Percentiles rank a stretch among this genome's conserved stretches.
These are phyloP conservation scores for Lycopodina hypogea DNA, from an alignment of 37 sponge, comb jelly and placozoan species.

Conservation along the genomic window DNA sequence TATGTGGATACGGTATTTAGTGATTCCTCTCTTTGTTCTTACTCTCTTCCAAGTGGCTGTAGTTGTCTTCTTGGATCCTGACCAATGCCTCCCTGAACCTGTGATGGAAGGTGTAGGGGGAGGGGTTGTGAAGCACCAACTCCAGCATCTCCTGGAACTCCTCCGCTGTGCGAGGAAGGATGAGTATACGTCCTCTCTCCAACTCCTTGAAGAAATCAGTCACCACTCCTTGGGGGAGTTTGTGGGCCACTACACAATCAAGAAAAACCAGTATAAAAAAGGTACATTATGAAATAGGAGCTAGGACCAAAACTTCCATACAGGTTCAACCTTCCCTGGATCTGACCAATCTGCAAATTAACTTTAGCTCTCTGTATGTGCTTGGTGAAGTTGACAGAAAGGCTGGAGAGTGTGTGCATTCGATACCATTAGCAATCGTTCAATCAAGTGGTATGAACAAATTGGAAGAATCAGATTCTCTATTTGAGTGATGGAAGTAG, in stretches of 20 bases:
- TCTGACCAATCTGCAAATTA: too few relatives aligned
- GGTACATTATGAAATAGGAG: not conserved
- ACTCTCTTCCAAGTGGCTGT: constrained; percentile 49
- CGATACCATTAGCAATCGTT: too few relatives aligned
- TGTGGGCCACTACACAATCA: constrained; percentile 25
- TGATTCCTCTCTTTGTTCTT: not conserved
- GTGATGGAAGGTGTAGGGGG: constrained; percentile 27
- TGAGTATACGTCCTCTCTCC: constrained; percentile 39
- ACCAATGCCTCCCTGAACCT: constrained; percentile 55
- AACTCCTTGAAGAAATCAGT: constrained; percentile 37
- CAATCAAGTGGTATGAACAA: too few relatives aligned
- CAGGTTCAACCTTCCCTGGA: too few relatives aligned
- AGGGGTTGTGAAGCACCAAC: constrained; percentile 45
- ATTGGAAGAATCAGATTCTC: too few relatives aligned
- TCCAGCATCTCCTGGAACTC: constrained; percentile 69
- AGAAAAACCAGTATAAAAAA: not conserved
- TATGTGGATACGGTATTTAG: too few relatives aligned
- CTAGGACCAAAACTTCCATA: too few relatives aligned
- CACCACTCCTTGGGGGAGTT: constrained; percentile 25
- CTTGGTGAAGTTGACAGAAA: too few relatives aligned
- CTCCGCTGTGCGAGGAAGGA: constrained; percentile 33
- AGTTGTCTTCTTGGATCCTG: constrained; percentile 35
- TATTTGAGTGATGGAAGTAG: too few relatives aligned
- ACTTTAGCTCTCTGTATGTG: too few relatives aligned
- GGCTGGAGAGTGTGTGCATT: too few relatives aligned